These are phyloP conservation scores for Pantala flavescens DNA, from an alignment of 1,140 invertebrate species.

Conservation along the genomic window DNA sequence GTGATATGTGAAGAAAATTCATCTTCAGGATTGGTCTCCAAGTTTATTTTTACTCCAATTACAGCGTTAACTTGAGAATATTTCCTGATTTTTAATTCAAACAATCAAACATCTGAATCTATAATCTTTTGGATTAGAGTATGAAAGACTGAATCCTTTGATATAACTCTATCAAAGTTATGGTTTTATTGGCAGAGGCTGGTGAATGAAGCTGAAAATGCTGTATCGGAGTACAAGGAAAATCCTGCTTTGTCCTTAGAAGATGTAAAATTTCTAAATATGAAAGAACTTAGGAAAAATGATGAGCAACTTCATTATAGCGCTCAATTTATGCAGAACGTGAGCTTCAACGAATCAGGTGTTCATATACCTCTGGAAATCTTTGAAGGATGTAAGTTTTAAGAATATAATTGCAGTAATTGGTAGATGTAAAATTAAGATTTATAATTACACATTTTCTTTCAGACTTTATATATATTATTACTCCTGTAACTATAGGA, in stretches of 20 bases:
- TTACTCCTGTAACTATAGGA: too few relatives aligned
- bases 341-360: conserved; percentile 9
- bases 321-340: conserved; percentile 6
- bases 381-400: conserved; percentile 13
- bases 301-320: conserved; percentile 8
- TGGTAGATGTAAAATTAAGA: too few relatives aligned
- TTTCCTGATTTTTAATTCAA: too few relatives aligned
- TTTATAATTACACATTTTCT: too few relatives aligned
- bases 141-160: neutral
- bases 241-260: neutral
- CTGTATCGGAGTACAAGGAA: neutral
- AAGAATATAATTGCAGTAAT: neutral
- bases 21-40: too few relatives aligned
- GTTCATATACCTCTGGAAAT: conserved; percentile 13
- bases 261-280: neutral
- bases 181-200: neutral
- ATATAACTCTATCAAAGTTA: neutral
- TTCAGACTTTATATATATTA: too few relatives aligned
- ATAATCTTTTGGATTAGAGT: too few relatives aligned
- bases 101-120: too few relatives aligned
- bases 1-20: too few relatives aligned
- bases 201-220: neutral
- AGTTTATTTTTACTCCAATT: too few relatives aligned
- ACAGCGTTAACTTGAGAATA: too few relatives aligned
- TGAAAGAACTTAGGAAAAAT: conserved; percentile 3